Evolutionary conservation across 2,113 vertebrate species (phyloP).

Genomic region (Conger conger): DNA sequence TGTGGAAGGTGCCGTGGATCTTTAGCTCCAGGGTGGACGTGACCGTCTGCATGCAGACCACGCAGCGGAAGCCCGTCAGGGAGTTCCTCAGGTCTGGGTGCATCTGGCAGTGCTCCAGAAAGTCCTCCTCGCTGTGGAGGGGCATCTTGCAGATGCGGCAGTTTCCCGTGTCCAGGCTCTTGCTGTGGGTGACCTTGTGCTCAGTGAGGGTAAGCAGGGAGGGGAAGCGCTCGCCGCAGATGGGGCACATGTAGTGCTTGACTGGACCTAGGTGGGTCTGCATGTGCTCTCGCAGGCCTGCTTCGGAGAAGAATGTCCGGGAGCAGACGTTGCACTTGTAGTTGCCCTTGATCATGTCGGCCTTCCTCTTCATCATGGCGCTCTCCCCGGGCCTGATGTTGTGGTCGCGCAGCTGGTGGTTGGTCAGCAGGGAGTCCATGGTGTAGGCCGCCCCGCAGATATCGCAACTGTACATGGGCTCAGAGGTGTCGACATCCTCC

Average conservation of each 20-base stretch:
- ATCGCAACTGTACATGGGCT: slow-evolving; percentile 95
- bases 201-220: slow-evolving; percentile 97
- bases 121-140: slow-evolving; percentile 95
- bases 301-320: slow-evolving; percentile 97
- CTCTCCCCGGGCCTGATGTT: slow-evolving; percentile 98
- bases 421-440: slow-evolving; percentile 95
- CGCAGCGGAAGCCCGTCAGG: slow-evolving; percentile 95
- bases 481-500: slow-evolving; percentile 89
- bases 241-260: slow-evolving; percentile 99
- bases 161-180: slow-evolving; percentile 96
- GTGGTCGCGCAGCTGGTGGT: slow-evolving; percentile 96
- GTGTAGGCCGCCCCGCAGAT: slow-evolving; percentile 98
- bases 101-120: slow-evolving; percentile 98
- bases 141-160: slow-evolving; percentile 99
- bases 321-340: slow-evolving; percentile 98
- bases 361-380: slow-evolving; percentile 91
- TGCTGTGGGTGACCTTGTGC: slow-evolving; percentile 98
- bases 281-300: slow-evolving; percentile 94
- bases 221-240: slow-evolving; percentile 95
- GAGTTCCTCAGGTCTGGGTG: slow-evolving; percentile 98
- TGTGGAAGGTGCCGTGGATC: slow-evolving; percentile 99
- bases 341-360: slow-evolving; percentile 97
- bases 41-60: slow-evolving; percentile 99
- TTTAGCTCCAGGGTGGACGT: slow-evolving; percentile 98
- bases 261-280: slow-evolving; percentile 97